These are phyloP conservation scores for Macrobrachium nipponense DNA, from an alignment of 1,140 invertebrate species.

Conservation along the genomic window DNA sequence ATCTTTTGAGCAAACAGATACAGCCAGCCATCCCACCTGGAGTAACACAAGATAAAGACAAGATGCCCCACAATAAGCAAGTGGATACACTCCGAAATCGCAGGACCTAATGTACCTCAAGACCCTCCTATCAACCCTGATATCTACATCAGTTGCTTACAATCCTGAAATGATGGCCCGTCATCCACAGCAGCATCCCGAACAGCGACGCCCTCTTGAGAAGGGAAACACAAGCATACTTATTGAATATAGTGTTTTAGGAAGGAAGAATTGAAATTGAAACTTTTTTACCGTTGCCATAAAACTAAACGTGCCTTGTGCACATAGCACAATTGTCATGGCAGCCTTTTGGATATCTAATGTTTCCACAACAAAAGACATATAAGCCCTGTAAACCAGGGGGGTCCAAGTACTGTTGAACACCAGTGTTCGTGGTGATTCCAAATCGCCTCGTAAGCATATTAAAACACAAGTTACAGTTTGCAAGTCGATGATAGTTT, in stretches of 20 bases:
- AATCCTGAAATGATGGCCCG: constrained; percentile 36
- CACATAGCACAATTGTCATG: no score
- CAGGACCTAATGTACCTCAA: constrained; percentile 40
- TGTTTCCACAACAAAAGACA: no score
- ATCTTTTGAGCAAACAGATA: constrained; percentile 15
- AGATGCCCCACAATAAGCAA: constrained; percentile 39
- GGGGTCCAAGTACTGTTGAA: no score
- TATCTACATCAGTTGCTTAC: constrained; percentile 37
- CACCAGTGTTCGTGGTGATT: no score
- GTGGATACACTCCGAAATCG: constrained; percentile 42
- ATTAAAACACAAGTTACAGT: no score
- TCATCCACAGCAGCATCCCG: constrained; percentile 42
- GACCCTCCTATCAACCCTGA: constrained; percentile 45
- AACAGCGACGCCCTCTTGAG: constrained; percentile 49
- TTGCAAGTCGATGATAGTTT: no score
- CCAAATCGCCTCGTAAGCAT: no score
- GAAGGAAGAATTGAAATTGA: no score
- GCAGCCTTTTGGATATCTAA: no score
- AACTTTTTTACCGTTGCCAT: no score
- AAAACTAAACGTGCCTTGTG: no score
- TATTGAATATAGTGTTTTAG: constrained; percentile 22
- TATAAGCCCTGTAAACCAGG: no score
- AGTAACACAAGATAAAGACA: constrained; percentile 30
- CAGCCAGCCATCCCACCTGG: not conserved
- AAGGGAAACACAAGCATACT: constrained; percentile 40